phyloP scores from a whole-genome alignment of 2,797 vertebrate species.

The Gymnothorax reevesii region DNA sequence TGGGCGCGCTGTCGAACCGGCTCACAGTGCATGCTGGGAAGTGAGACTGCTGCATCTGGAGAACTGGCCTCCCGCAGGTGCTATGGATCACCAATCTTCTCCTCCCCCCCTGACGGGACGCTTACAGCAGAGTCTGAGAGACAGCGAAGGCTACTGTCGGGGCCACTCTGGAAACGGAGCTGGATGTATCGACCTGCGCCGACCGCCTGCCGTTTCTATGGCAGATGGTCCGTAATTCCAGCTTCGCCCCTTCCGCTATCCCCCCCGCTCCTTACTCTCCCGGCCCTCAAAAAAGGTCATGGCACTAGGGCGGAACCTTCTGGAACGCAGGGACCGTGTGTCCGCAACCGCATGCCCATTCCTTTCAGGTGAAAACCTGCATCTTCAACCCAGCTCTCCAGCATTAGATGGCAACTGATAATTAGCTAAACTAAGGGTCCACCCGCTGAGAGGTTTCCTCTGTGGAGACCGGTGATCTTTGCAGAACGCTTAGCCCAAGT shows the following conservation, averaged over 20 bases:
- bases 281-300: constrained; percentile 3
- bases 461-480: background rate
- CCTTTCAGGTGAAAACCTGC: background rate
- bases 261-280: background rate
- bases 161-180: background rate
- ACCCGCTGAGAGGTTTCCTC: background rate
- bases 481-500: background rate
- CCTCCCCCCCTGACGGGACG: background rate
- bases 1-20: background rate
- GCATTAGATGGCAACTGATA: background rate
- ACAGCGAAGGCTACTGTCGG: background rate
- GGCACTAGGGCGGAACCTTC: background rate
- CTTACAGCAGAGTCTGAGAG: background rate
- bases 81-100: background rate
- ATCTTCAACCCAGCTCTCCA: background rate
- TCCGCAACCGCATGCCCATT: background rate
- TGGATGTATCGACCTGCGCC: background rate
- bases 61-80: background rate
- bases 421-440: background rate
- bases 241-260: background rate
- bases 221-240: background rate
- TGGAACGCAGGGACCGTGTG: too few relatives aligned
- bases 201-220: background rate
- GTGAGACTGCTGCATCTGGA: background rate
- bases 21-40: background rate